Percentiles rank a stretch among this genome's conserved stretches.
Evolutionary conservation across 2,113 vertebrate genomes (phyloP).

Genomic region (Syngnathus typhle): DNA sequence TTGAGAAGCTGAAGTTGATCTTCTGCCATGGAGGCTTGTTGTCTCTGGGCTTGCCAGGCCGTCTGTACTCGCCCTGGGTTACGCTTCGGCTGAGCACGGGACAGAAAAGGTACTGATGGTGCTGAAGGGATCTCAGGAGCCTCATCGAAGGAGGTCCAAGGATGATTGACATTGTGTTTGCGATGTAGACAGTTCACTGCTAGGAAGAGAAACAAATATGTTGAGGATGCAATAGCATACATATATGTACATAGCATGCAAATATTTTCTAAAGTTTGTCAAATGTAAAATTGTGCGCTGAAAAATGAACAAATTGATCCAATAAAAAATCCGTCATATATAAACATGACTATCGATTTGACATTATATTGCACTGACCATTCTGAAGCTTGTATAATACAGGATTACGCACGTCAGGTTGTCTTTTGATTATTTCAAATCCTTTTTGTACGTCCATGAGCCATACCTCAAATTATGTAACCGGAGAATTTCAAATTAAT

Average conservation of each 20-base stretch:
- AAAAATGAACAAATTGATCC: not conserved
- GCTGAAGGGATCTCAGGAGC: slow-evolving; percentile 28
- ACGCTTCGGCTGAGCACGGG: slow-evolving; percentile 28
- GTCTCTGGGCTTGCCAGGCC: slow-evolving; percentile 71
- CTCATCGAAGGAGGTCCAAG: slow-evolving; percentile 32
- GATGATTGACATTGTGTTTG: slow-evolving; percentile 33
- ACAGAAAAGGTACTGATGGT: slow-evolving; percentile 1
- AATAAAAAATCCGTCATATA: not conserved
- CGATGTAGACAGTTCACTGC: slow-evolving; percentile 8
- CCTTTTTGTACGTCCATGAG: too few species aligned
- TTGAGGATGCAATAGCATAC: not conserved
- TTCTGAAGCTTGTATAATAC: not conserved
- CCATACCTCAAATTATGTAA: not conserved
- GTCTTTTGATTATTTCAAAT: not conserved
- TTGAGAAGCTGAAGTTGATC: slow-evolving; percentile 71
- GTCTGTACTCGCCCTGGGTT: slow-evolving; percentile 65
- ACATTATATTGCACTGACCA: not conserved
- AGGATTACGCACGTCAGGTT: not conserved
- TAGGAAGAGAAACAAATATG: not conserved
- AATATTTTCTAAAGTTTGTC: too few species aligned
- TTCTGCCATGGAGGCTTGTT: slow-evolving; percentile 63
- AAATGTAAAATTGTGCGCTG: not conserved
- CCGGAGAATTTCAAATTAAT: not conserved
- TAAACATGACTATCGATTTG: not conserved
- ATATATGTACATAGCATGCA: too few species aligned